Conservation (phyloP, 2,888 invertebrate genomes). For the Pseudococcus longispinus region DNA sequence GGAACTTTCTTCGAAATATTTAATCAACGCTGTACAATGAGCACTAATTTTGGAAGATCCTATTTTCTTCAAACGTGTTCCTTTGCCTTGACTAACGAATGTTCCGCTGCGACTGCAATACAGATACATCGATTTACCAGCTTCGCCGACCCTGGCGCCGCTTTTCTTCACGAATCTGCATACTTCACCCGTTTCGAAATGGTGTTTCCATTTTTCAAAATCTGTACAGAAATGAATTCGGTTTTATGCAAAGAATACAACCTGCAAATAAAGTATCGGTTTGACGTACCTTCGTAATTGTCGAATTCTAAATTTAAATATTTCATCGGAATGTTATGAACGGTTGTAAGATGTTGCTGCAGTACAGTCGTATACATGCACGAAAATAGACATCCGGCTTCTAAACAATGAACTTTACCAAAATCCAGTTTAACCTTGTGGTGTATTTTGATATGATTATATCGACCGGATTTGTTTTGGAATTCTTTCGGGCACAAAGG, state of each 20-base stretch:
- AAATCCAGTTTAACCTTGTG: conserved; percentile 50
- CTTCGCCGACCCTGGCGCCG: conserved; percentile 57
- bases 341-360: conserved; percentile 44
- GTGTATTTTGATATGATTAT: conserved; percentile 47
- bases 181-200: conserved; percentile 59
- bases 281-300: conserved; percentile 39
- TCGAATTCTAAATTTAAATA: conserved; percentile 55
- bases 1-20: conserved; percentile 56
- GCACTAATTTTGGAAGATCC: conserved; percentile 58
- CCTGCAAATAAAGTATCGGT: background rate
- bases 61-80: conserved; percentile 57
- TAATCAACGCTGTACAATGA: conserved; percentile 58
- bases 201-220: conserved; percentile 59
- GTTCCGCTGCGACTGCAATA: conserved; percentile 58
- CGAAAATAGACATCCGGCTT: conserved; percentile 51
- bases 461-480: conserved; percentile 40
- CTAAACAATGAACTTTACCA: conserved; percentile 54
- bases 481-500: conserved; percentile 52
- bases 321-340: conserved; percentile 55
- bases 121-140: conserved; percentile 58
- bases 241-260: background rate
- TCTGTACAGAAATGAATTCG: conserved; percentile 53
- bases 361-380: conserved; percentile 48
- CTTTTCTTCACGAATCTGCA: conserved; percentile 59
- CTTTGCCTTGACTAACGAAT: conserved; percentile 58